Conservation (phyloP, 2,888 invertebrate species). For the Ichneumoninae sp. region DNA sequence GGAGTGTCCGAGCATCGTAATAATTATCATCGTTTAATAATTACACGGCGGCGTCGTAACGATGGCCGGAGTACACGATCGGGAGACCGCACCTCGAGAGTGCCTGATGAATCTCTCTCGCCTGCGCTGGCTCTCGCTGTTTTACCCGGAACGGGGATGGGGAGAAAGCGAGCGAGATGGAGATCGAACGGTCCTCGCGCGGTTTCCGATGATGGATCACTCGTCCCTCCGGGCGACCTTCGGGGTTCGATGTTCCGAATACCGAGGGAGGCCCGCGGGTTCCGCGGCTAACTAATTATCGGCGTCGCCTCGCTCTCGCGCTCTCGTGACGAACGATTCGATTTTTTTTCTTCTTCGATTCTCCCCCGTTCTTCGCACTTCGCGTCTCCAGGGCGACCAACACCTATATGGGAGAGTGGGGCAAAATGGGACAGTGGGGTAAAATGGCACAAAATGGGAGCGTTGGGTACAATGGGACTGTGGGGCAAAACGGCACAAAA, state of each 20-base stretch:
- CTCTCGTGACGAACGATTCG: conserved; percentile 61
- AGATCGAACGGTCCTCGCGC: conserved; percentile 65
- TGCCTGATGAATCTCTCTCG: conserved; percentile 58
- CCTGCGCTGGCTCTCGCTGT: background rate
- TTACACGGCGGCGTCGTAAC: conserved; percentile 58
- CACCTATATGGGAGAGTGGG: background rate
- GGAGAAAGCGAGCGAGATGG: conserved; percentile 52
- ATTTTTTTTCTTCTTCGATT: conserved; percentile 57
- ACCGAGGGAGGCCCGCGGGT: conserved; percentile 47
- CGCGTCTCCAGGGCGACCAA: background rate
- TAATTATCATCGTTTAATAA: conserved; percentile 66
- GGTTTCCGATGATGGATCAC: conserved; percentile 82
- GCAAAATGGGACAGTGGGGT: background rate
- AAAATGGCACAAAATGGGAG: too few species aligned
- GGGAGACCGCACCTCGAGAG: conserved; percentile 35
- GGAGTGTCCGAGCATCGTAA: conserved; percentile 44
- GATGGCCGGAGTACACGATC: conserved; percentile 16
- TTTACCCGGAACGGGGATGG: conserved; percentile 59
- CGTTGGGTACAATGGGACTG: too few species aligned
- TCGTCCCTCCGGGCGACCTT: conserved; percentile 74
- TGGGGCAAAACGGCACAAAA: too few species aligned
- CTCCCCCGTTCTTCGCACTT: conserved; percentile 33
- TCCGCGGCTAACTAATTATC: conserved; percentile 74
- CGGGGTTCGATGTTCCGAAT: conserved; percentile 34
- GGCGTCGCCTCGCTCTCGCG: conserved; percentile 60